Evolutionary conservation across 2,888 invertebrate species (phyloP).

Genomic region (Ochlodes sylvanus): DNA sequence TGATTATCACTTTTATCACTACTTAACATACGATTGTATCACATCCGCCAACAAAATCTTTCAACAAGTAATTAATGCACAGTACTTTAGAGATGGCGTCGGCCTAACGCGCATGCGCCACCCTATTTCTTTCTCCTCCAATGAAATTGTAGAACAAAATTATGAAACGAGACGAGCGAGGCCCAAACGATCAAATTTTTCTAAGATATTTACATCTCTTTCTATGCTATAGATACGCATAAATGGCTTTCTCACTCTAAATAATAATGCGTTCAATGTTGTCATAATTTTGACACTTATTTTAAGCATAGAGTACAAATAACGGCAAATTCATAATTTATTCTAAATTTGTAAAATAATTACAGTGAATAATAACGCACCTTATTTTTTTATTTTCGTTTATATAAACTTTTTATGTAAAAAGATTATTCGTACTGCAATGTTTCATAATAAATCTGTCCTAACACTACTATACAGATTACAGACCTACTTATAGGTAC

Average conservation of each 20-base stretch:
- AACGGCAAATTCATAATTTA: too few species aligned
- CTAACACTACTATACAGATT: too few species aligned
- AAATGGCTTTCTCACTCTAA: conserved; percentile 33
- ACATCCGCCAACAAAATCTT: conserved; percentile 66
- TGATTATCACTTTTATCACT: conserved; percentile 68
- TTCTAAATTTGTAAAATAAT: too few species aligned
- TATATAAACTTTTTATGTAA: too few species aligned
- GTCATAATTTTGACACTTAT: conserved; percentile 21
- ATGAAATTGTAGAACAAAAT: conserved; percentile 67
- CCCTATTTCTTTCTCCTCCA: conserved; percentile 73
- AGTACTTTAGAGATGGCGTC: conserved; percentile 85
- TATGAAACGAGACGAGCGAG: too few species aligned
- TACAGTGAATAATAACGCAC: neutral
- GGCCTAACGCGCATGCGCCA: conserved; percentile 85
- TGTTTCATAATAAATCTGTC: too few species aligned
- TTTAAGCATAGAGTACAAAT: neutral
- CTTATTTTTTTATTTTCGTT: too few species aligned
- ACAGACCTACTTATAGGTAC: too few species aligned
- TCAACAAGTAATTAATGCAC: conserved; percentile 65
- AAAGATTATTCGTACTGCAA: too few species aligned
- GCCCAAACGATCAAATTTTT: conserved; percentile 44
- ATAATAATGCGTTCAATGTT: conserved; percentile 32
- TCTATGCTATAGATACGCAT: conserved; percentile 8
- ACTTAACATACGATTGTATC: conserved; percentile 64
- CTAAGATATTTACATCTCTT: conserved; percentile 18